These are phyloP conservation scores for Lepidocyrtoides sp. DNA, from an alignment of 2,888 invertebrate genomes.

Conservation along the genomic window DNA sequence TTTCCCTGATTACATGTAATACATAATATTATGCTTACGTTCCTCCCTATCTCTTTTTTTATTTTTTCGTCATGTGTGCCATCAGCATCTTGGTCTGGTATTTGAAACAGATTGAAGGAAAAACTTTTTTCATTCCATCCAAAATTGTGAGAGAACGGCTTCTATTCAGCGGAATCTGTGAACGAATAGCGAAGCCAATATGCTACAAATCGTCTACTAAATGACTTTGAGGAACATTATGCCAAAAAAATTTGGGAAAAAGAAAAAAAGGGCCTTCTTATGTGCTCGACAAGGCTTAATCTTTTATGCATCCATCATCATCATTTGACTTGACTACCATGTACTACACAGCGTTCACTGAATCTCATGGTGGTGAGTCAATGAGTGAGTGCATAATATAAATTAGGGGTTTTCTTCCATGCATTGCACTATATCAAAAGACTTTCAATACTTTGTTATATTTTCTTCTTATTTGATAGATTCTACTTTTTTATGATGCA, in stretches of 20 bases:
- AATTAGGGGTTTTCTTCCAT: not conserved
- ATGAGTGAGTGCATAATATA: conserved; percentile 16
- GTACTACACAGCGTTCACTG: not conserved
- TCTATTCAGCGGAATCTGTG: not conserved
- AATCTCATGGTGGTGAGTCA: not conserved
- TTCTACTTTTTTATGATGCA: not conserved
- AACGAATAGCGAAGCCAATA: not conserved
- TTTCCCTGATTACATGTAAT: no score
- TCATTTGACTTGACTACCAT: conserved; percentile 16
- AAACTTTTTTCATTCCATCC: conserved; percentile 12
- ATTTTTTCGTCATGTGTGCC: not conserved
- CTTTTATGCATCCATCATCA: conserved; percentile 53
- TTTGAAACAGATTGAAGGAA: conserved; percentile 4
- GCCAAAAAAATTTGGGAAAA: not conserved
- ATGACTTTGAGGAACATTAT: not conserved
- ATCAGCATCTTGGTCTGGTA: not conserved
- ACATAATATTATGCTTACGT: not conserved
- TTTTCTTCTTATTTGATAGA: conserved; percentile 7
- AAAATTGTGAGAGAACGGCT: not conserved
- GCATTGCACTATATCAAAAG: not conserved
- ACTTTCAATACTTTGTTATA: not conserved
- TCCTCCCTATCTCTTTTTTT: not conserved
- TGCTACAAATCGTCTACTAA: conserved; percentile 27
- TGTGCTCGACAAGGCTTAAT: conserved; percentile 14
- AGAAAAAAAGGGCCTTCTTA: not conserved